These are phyloP conservation scores for Harpagifer antarcticus DNA, from an alignment of 2,797 vertebrate species.

Conservation along the genomic window DNA sequence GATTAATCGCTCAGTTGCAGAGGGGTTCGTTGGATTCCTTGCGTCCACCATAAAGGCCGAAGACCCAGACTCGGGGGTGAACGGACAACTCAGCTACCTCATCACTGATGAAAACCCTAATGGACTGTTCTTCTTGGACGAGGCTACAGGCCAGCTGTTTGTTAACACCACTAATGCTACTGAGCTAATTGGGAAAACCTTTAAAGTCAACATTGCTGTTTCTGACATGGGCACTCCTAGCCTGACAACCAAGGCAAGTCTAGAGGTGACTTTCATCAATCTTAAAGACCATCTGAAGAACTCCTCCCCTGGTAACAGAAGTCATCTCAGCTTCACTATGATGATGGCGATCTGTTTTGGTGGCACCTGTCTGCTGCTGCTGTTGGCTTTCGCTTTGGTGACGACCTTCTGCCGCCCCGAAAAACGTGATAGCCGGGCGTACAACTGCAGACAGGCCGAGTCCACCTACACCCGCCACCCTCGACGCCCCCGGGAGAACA, in stretches of 20 bases:
- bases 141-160: conserved; percentile 87
- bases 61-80: conserved; percentile 89
- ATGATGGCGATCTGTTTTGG: conserved; percentile 88
- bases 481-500: conserved; percentile 92
- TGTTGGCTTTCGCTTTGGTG: conserved; percentile 85
- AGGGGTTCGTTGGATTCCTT: conserved; percentile 69
- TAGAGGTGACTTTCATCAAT: conserved; percentile 88
- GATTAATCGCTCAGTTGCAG: conserved; percentile 41
- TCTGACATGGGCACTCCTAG: conserved; percentile 87
- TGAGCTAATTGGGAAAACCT: conserved; percentile 87
- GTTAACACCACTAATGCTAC: conserved; percentile 91
- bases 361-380: conserved; percentile 83
- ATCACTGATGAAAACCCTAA: conserved; percentile 78
- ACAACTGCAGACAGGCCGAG: conserved; percentile 95
- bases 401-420: conserved; percentile 89
- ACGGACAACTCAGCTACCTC: conserved; percentile 86
- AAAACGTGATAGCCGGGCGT: conserved; percentile 90
- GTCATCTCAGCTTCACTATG: conserved; percentile 84
- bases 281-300: conserved; percentile 89
- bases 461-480: conserved; percentile 91
- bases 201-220: conserved; percentile 84
- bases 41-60: conserved; percentile 84
- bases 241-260: conserved; percentile 76
- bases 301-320: conserved; percentile 73
- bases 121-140: conserved; percentile 86